Conservation (phyloP, 2,113 vertebrate species). For the Craseonycteris thonglongyai region DNA sequence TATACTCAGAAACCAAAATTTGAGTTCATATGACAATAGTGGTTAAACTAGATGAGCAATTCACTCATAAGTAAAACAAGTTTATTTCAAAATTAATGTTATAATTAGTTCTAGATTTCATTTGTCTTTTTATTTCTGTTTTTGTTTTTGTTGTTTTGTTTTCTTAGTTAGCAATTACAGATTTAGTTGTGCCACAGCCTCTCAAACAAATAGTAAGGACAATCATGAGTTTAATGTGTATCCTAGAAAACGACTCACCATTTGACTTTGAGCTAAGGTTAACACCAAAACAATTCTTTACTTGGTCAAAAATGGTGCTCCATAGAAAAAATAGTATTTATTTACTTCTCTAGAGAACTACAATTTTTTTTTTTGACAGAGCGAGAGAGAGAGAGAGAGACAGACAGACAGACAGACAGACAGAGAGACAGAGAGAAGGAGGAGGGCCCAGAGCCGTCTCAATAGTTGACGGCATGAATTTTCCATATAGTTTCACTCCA, state of each 20-base stretch:
- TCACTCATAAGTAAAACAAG: not conserved
- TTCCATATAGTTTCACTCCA: too few relatives aligned
- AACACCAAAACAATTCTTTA: not conserved
- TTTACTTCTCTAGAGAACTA: slow-evolving; percentile 47
- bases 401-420: too few relatives aligned
- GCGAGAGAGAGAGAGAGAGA: too few relatives aligned
- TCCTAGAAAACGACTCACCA: not conserved
- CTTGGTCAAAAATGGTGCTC: slow-evolving; percentile 6
- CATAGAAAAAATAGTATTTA: slow-evolving; percentile 20
- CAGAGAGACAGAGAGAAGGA: too few relatives aligned
- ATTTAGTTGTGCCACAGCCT: not conserved
- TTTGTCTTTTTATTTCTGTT: not conserved
- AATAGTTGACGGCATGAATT: too few relatives aligned
- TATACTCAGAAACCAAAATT: not conserved
- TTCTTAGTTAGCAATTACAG: not conserved
- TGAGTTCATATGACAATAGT: not conserved
- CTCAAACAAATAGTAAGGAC: not conserved
- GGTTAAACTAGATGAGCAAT: not conserved
- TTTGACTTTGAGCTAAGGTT: slow-evolving; percentile 30
- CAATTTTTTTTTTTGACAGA: too few relatives aligned
- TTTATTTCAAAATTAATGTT: not conserved
- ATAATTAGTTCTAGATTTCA: not conserved
- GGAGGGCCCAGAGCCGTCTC: too few relatives aligned
- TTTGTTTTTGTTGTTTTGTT: not conserved
- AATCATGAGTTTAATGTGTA: not conserved